Conservation (phyloP, 1,140 invertebrate species). For the Neodiprion lecontei region DNA sequence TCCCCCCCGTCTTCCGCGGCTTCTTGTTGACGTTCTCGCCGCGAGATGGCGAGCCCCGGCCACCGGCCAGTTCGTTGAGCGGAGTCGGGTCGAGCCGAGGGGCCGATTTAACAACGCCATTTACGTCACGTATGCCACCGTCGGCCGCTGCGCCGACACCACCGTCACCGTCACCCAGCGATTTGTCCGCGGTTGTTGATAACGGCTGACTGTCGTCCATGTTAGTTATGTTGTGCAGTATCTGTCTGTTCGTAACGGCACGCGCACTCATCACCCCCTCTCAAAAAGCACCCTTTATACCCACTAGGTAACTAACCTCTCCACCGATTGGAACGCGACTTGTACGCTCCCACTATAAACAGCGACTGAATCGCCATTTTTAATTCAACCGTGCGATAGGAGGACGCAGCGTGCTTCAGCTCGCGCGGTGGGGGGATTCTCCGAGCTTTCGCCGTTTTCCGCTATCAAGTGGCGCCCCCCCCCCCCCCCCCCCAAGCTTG, state of each 20-base stretch:
- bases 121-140: conserved; percentile 33
- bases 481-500: too few species aligned
- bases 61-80: conserved; percentile 23
- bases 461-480: neutral
- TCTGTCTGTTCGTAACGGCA: conserved; percentile 41
- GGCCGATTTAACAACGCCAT: conserved; percentile 38
- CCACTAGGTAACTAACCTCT: conserved; percentile 23
- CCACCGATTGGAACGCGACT: conserved; percentile 33
- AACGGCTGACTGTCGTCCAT: conserved; percentile 42
- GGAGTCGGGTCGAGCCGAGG: neutral
- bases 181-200: conserved; percentile 32
- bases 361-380: conserved; percentile 59
- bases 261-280: conserved; percentile 44
- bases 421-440: neutral
- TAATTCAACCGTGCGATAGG: conserved; percentile 44
- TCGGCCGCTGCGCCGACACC: neutral
- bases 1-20: conserved; percentile 31
- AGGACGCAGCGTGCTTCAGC: conserved; percentile 20
- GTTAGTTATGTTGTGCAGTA: conserved; percentile 43
- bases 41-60: conserved; percentile 41
- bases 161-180: conserved; percentile 31
- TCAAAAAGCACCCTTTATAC: conserved; percentile 32
- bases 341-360: conserved; percentile 51
- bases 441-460: neutral
- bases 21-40: conserved; percentile 34